A percentile compares a stretch with the other conserved stretches of the same genome.
Evolutionary conservation across 2,113 vertebrate genomes (phyloP).

Genomic region (Mormyrus lacerda): DNA sequence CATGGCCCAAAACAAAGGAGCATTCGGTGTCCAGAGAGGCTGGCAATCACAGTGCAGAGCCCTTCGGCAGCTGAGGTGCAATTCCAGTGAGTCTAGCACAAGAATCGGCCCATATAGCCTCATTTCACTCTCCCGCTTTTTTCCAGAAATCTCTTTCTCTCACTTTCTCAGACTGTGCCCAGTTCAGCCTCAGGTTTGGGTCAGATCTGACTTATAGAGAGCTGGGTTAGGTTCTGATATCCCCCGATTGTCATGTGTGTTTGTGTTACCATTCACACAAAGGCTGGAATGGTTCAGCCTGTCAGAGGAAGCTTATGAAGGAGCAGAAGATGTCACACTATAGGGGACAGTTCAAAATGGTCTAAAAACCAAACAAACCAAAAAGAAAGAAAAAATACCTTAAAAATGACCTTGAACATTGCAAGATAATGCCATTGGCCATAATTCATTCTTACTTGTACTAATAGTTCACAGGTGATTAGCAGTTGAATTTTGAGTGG

Average conservation of each 20-base stretch:
- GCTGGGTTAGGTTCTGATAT: background rate
- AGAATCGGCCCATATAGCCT: background rate
- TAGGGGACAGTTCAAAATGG: background rate
- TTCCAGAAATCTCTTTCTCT: background rate
- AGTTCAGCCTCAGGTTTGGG: background rate
- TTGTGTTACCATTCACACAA: background rate
- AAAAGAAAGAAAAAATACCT: background rate
- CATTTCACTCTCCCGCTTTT: background rate
- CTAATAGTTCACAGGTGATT: background rate
- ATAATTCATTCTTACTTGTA: background rate
- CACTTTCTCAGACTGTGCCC: background rate
- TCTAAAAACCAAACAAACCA: background rate
- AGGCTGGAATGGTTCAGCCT: background rate
- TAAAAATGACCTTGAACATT: background rate
- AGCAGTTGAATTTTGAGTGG: background rate
- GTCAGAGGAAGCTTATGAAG: background rate
- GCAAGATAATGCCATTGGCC: background rate
- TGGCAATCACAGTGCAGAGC: background rate
- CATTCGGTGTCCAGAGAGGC: background rate
- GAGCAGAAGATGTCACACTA: background rate
- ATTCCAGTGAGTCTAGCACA: background rate
- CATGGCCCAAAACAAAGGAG: background rate
- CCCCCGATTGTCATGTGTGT: background rate
- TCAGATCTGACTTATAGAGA: background rate
- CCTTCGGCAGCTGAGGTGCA: background rate